A percentile compares a stretch with the other conserved stretches of the same genome.
phyloP scores from a whole-genome alignment of 2,888 invertebrate genomes.

The Orthosia incerta region DNA sequence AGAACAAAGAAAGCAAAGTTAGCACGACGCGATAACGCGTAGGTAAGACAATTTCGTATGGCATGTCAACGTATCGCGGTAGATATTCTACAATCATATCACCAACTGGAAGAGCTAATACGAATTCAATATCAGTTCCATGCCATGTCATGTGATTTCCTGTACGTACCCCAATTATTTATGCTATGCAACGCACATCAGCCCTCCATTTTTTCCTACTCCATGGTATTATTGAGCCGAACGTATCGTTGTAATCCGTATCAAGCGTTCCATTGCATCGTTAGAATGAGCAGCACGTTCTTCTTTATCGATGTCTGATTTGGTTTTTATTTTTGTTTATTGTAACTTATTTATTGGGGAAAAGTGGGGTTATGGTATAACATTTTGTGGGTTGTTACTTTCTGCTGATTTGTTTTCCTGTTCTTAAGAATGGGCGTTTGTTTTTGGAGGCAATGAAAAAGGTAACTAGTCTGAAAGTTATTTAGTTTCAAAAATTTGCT shows the following conservation, averaged over 20 bases:
- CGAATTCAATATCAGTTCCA: too few species aligned
- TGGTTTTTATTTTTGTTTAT: slow-evolving; percentile 52
- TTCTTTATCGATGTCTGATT: slow-evolving; percentile 42
- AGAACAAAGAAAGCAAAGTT: too few species aligned
- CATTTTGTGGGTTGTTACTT: slow-evolving; percentile 14
- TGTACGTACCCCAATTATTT: neutral
- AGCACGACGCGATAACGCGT: too few species aligned
- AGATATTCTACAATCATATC: too few species aligned
- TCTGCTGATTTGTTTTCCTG: slow-evolving; percentile 26
- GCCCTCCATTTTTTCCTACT: slow-evolving; percentile 14
- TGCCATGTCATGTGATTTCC: too few species aligned
- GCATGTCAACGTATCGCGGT: too few species aligned
- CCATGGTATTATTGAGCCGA: slow-evolving; percentile 20
- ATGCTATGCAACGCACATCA: neutral
- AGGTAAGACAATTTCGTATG: too few species aligned
- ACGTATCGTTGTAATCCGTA: slow-evolving; percentile 20
- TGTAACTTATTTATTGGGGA: slow-evolving; percentile 37
- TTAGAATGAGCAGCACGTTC: slow-evolving; percentile 48
- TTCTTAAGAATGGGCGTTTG: neutral
- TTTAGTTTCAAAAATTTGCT: too few species aligned
- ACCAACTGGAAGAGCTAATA: too few species aligned
- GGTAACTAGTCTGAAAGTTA: neutral
- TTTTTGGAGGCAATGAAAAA: neutral
- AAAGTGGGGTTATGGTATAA: slow-evolving; percentile 29
- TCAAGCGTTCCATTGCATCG: slow-evolving; percentile 15